Evolutionary conservation across 2,888 invertebrate genomes (phyloP).

Genomic region (Heterodera filipjevi): DNA sequence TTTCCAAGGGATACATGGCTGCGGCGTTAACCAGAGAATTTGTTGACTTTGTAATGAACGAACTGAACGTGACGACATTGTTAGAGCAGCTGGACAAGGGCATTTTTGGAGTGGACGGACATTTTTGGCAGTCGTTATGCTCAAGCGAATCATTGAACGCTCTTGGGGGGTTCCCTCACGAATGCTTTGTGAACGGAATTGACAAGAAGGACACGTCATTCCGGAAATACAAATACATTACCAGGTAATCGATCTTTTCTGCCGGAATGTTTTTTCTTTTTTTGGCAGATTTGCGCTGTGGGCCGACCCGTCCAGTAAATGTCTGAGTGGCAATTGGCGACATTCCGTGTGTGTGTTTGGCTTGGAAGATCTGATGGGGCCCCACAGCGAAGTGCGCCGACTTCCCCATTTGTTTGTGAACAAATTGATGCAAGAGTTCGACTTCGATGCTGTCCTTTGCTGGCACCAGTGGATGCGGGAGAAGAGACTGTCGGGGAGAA

Average conservation of each 20-base stretch:
- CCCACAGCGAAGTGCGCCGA: not conserved
- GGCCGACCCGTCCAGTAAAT: constrained; percentile 17
- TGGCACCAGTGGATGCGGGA: constrained; percentile 29
- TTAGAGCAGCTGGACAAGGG: constrained; percentile 32
- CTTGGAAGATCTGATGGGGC: constrained; percentile 28
- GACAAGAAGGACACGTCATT: constrained; percentile 17
- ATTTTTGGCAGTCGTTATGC: constrained; percentile 30
- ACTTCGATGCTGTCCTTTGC: constrained; percentile 32
- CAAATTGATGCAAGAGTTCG: constrained; percentile 33
- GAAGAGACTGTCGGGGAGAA: not conserved
- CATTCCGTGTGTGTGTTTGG: constrained; percentile 33
- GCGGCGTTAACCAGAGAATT: constrained; percentile 26
- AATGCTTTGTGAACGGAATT: constrained; percentile 27
- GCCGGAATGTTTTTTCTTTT: too few species aligned
- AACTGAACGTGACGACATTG: constrained; percentile 31
- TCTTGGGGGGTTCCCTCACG: constrained; percentile 37
- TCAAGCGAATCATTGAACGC: constrained; percentile 30
- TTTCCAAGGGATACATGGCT: constrained; percentile 37
- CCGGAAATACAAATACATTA: constrained; percentile 13
- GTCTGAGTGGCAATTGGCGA: constrained; percentile 23
- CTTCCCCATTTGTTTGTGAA: constrained; percentile 31
- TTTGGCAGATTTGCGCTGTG: constrained; percentile 30
- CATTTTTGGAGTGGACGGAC: constrained; percentile 34
- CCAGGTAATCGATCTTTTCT: not conserved
- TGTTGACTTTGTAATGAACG: constrained; percentile 38